A percentile compares a stretch with the other conserved stretches of the same genome.
Evolutionary conservation across 2,113 vertebrate genomes (phyloP).

Genomic region (Phrynosoma platyrhinos): DNA sequence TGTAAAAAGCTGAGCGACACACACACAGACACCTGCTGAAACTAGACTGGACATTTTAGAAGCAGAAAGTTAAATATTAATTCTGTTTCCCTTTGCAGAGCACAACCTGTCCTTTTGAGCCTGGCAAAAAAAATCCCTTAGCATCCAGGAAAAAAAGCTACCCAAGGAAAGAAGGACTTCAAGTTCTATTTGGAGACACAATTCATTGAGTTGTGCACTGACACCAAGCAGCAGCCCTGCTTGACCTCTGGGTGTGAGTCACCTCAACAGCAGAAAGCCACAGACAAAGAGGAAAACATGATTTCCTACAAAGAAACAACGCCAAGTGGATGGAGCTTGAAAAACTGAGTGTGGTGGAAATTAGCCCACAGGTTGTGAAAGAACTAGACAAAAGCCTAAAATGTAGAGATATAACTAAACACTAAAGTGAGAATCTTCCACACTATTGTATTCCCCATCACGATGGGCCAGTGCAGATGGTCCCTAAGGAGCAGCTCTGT

Average conservation of each 20-base stretch:
- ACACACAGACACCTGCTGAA: background rate
- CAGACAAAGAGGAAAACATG: background rate
- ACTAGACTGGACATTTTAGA: background rate
- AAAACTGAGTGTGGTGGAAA: accelerated
- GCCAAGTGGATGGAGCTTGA: background rate
- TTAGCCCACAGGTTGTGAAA: background rate
- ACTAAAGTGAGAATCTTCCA: too few relatives aligned
- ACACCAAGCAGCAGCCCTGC: accelerated
- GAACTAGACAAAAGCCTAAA: too few relatives aligned
- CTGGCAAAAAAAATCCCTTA: conserved; percentile 42
- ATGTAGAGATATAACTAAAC: too few relatives aligned
- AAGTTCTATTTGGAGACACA: conserved; percentile 25
- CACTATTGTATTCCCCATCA: too few relatives aligned
- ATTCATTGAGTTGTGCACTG: background rate
- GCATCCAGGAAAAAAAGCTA: conserved; percentile 1
- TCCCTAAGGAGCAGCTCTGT: too few relatives aligned
- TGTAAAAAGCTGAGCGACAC: too few relatives aligned
- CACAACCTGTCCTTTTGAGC: background rate
- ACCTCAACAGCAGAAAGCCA: accelerated
- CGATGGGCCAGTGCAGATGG: too few relatives aligned
- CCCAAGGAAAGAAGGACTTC: background rate
- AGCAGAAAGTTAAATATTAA: conserved; percentile 54
- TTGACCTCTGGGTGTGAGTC: background rate
- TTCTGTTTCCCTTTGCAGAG: background rate
- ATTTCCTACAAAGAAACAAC: accelerated